Evolutionary conservation across 92 coral and sea anemone genomes (phyloP).

Genomic region (Micromussa lordhowensis): DNA sequence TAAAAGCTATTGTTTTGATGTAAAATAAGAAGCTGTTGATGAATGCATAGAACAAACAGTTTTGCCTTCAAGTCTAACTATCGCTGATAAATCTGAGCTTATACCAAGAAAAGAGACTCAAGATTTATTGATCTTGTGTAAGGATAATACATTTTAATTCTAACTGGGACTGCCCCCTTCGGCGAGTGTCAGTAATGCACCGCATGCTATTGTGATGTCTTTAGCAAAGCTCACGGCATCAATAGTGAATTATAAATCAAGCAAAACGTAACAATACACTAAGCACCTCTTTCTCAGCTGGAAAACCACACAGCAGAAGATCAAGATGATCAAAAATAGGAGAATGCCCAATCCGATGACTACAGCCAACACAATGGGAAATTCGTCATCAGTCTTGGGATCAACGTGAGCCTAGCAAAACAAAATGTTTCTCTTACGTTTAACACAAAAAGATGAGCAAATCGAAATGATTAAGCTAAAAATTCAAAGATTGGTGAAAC

Average conservation of each 20-base stretch:
- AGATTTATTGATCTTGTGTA: too few relatives aligned
- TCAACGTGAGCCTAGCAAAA: constrained; percentile 76
- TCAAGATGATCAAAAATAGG: constrained; percentile 66
- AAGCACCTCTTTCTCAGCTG: constrained; percentile 83
- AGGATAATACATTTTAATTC: too few relatives aligned
- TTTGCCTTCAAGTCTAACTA: neutral
- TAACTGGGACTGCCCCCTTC: too few relatives aligned
- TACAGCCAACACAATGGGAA: constrained; percentile 72
- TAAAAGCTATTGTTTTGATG: neutral
- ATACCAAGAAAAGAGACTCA: too few relatives aligned
- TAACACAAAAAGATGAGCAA: neutral
- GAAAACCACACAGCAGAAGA: constrained; percentile 86
- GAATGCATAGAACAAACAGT: neutral
- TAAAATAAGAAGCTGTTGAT: too few relatives aligned
- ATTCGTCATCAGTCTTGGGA: constrained; percentile 30
- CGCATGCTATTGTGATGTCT: too few relatives aligned
- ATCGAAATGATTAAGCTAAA: neutral
- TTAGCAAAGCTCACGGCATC: too few relatives aligned
- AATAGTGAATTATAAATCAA: too few relatives aligned
- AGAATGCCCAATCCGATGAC: constrained; percentile 80
- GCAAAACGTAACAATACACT: neutral
- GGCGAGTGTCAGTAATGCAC: too few relatives aligned
- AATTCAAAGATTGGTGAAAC: neutral
- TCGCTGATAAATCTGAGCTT: neutral
- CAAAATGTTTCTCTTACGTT: neutral